Conservation (phyloP, 2,888 invertebrate genomes). For the Pseudanteris insignis region DNA sequence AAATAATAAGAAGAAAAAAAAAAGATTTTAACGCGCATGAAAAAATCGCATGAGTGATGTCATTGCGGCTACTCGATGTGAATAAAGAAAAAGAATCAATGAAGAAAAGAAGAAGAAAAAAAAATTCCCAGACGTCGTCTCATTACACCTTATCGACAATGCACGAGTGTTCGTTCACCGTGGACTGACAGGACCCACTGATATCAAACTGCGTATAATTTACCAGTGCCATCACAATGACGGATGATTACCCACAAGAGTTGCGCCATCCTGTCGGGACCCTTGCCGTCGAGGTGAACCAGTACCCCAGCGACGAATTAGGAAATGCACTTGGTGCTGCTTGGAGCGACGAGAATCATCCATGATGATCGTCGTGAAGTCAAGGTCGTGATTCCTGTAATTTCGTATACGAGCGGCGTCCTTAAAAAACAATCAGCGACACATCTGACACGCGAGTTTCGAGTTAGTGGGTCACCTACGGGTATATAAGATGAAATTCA, state of each 20-base stretch:
- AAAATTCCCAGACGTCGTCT: not conserved
- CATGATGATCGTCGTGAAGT: slow-evolving; percentile 9
- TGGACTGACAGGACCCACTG: slow-evolving; percentile 7
- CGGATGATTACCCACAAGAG: slow-evolving; percentile 9
- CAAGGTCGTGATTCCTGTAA: slow-evolving; percentile 25
- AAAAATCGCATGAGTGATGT: slow-evolving; percentile 1
- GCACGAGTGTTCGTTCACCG: slow-evolving; percentile 1
- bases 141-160: slow-evolving; percentile 2
- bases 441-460: slow-evolving; percentile 18
- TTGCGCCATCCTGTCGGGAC: slow-evolving; percentile 11
- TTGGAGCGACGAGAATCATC: slow-evolving; percentile 6
- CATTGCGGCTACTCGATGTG: too few relatives aligned
- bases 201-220: slow-evolving; percentile 9
- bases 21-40: too few relatives aligned
- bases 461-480: slow-evolving; percentile 26
- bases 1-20: too few relatives aligned
- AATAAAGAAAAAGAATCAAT: too few relatives aligned
- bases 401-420: slow-evolving; percentile 30
- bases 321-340: slow-evolving; percentile 17
- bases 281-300: slow-evolving; percentile 24
- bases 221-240: slow-evolving; percentile 13
- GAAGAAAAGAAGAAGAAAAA: too few relatives aligned
- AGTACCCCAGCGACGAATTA: slow-evolving; percentile 30
- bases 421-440: slow-evolving; percentile 19
- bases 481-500: slow-evolving; percentile 52